Evolutionary conservation across 2,797 vertebrate species (phyloP).

Genomic region (Pelochelys cantorii): DNA sequence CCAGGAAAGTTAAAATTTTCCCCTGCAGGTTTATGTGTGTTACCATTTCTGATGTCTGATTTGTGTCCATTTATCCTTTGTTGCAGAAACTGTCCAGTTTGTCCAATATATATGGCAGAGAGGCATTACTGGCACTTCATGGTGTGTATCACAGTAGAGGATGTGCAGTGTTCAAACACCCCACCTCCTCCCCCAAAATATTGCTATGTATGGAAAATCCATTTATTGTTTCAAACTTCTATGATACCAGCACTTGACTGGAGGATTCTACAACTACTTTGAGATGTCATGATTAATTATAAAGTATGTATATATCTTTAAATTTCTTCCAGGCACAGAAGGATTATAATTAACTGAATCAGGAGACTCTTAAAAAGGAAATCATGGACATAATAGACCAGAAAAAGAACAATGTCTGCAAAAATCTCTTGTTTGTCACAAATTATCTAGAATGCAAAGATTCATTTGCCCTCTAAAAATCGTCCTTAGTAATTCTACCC

Average conservation of each 20-base stretch:
- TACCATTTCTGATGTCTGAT: no score
- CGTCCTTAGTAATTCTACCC: not conserved
- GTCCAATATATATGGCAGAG: no score
- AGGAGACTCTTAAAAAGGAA: not conserved
- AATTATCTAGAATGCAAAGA: not conserved
- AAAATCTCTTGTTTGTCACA: not conserved
- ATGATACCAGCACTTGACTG: not conserved
- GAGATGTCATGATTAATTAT: not conserved
- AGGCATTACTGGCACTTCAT: no score
- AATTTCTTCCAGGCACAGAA: not conserved
- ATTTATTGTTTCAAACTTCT: not conserved
- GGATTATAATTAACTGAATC: not conserved
- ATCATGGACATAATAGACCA: not conserved
- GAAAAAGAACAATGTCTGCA: not conserved
- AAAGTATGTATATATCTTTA: not conserved
- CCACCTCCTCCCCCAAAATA: not conserved
- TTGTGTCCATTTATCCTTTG: no score
- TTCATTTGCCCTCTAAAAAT: not conserved
- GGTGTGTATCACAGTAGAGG: no score
- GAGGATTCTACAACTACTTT: not conserved
- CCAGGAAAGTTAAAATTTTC: no score
- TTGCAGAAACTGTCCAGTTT: no score
- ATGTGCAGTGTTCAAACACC: no score
- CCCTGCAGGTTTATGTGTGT: no score
- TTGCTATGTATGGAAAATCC: not conserved